phyloP scores from a whole-genome alignment of 2,888 invertebrate genomes.

The Philopedon plagiatum region DNA sequence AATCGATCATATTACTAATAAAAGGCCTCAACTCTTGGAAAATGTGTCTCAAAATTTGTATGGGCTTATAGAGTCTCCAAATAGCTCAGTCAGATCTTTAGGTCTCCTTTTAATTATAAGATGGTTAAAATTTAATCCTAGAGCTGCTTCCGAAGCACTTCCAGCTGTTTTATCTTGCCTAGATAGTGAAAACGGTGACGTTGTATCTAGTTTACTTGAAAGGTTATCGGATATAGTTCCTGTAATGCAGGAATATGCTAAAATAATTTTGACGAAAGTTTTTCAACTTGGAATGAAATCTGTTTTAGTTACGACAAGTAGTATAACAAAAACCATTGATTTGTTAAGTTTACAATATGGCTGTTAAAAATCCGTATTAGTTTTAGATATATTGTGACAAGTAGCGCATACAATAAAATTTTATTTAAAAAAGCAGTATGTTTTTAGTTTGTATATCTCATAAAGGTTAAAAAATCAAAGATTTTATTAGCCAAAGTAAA shows the following conservation, averaged over 20 bases:
- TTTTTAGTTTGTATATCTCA: too few species aligned
- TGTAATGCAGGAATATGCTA: conserved; percentile 88
- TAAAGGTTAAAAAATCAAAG: too few species aligned
- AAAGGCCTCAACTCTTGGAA: conserved; percentile 78
- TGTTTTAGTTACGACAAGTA: conserved; percentile 81
- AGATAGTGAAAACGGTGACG: conserved; percentile 83
- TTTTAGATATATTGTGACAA: conserved; percentile 3
- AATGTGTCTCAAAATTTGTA: conserved; percentile 76
- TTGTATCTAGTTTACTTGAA: conserved; percentile 84
- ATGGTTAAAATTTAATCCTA: conserved; percentile 77
- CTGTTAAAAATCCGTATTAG: conserved; percentile 69
- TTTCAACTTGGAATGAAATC: conserved; percentile 87
- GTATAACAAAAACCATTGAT: conserved; percentile 85
- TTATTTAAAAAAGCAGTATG: too few species aligned
- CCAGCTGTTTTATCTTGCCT: conserved; percentile 87
- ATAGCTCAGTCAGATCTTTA: conserved; percentile 76
- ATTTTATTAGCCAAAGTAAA: too few species aligned
- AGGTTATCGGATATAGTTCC: conserved; percentile 87
- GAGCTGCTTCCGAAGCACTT: conserved; percentile 75
- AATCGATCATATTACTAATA: conserved; percentile 80
- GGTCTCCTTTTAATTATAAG: conserved; percentile 82
- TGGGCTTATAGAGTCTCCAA: conserved; percentile 76
- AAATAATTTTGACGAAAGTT: conserved; percentile 82
- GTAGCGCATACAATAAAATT: not conserved
- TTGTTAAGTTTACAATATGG: conserved; percentile 88